Conservation (phyloP, 1,140 invertebrate species). For the Drosophila pallidifrons region DNA sequence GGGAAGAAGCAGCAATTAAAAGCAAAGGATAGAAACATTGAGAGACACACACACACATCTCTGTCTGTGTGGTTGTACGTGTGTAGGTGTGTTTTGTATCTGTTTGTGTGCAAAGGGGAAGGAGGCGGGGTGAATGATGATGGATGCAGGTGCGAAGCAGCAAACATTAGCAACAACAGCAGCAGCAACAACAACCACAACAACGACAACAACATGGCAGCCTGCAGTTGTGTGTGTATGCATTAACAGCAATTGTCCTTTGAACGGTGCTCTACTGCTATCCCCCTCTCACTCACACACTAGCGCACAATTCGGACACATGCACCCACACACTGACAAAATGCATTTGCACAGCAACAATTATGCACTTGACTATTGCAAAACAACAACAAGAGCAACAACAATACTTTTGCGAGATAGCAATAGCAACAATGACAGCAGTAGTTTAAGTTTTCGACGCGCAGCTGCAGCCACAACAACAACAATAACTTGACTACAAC, state of each 20-base stretch:
- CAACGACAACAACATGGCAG: slow-evolving; percentile 30
- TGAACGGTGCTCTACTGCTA: slow-evolving; percentile 5
- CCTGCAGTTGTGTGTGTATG: slow-evolving; percentile 15
- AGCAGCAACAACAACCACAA: slow-evolving; percentile 23
- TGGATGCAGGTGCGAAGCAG: slow-evolving; percentile 45
- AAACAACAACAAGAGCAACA: slow-evolving; percentile 18
- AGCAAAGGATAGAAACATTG: slow-evolving; percentile 36
- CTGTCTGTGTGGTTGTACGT: background rate
- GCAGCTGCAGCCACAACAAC: slow-evolving; percentile 59
- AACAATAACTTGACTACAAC: slow-evolving; percentile 58
- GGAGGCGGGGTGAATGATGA: slow-evolving; percentile 30
- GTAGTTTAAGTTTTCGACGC: slow-evolving; percentile 70
- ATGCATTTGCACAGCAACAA: slow-evolving; percentile 55
- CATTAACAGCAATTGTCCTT: slow-evolving; percentile 30
- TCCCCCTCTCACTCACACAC: slow-evolving; percentile 5
- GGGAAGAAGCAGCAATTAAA: slow-evolving; percentile 43
- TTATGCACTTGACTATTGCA: slow-evolving; percentile 42
- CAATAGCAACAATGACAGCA: slow-evolving; percentile 49
- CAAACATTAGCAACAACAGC: slow-evolving; percentile 19
- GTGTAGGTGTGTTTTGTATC: slow-evolving; percentile 2
- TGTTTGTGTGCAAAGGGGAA: slow-evolving; percentile 10
- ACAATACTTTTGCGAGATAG: slow-evolving; percentile 9
- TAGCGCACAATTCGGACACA: background rate
- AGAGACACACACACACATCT: slow-evolving; percentile 7
- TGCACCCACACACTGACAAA: slow-evolving; percentile 21